phyloP scores from a whole-genome alignment of 2,888 invertebrate species.

The Epicampocera succincta region DNA sequence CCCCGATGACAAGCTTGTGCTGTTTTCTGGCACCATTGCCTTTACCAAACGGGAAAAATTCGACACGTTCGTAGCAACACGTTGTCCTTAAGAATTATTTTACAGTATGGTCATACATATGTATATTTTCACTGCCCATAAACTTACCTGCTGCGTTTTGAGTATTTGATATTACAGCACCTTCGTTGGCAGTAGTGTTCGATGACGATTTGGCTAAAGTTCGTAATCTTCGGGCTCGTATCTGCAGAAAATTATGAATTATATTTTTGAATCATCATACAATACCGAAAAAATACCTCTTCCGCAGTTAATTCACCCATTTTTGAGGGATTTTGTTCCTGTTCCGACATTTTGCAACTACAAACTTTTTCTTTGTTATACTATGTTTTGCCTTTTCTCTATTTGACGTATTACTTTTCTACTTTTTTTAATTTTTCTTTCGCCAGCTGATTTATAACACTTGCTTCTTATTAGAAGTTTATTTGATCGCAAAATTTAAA shows the following conservation, averaged over 20 bases:
- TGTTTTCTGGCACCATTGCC: slow-evolving; percentile 43
- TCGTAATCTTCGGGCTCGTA: slow-evolving; percentile 79
- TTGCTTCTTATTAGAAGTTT: slow-evolving; percentile 44
- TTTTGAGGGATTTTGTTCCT: slow-evolving; percentile 67
- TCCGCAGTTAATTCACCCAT: slow-evolving; percentile 89
- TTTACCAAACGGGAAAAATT: slow-evolving; percentile 78
- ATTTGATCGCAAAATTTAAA: slow-evolving; percentile 30
- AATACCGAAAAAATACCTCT: slow-evolving; percentile 86
- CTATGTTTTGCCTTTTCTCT: slow-evolving; percentile 7
- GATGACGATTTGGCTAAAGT: slow-evolving; percentile 76
- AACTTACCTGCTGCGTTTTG: slow-evolving; percentile 56
- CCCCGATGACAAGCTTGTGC: slow-evolving; percentile 1
- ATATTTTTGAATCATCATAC: slow-evolving; percentile 65
- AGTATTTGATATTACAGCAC: slow-evolving; percentile 57
- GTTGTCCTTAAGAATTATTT: slow-evolving; percentile 61
- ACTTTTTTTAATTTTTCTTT: slow-evolving; percentile 43
- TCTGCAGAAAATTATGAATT: slow-evolving; percentile 77
- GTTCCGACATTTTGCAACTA: slow-evolving; percentile 70
- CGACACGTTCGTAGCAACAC: slow-evolving; percentile 74
- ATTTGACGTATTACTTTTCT: slow-evolving; percentile 52
- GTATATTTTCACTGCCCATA: neutral
- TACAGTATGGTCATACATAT: neutral
- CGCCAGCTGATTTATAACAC: slow-evolving; percentile 57
- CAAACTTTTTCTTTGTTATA: slow-evolving; percentile 58
- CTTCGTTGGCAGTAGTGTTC: slow-evolving; percentile 61